phyloP scores from a whole-genome alignment of 2,113 vertebrate genomes.

The Clarias batrachus region DNA sequence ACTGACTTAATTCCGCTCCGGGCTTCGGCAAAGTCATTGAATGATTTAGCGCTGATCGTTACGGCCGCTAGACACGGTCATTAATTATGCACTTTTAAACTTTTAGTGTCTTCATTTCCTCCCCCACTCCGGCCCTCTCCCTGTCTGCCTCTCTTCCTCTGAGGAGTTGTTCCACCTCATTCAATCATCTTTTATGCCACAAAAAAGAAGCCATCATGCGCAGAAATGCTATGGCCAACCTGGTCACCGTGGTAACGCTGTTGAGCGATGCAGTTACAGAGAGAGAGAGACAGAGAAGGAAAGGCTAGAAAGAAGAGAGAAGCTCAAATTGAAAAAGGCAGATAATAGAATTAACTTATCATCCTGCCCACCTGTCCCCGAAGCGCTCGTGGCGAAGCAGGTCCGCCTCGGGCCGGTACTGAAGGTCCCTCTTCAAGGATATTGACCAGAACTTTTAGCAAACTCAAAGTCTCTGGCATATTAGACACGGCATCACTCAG shows the following conservation, averaged over 20 bases:
- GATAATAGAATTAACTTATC: conserved; percentile 50
- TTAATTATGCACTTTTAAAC: conserved; percentile 40
- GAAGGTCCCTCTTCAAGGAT: conserved; percentile 26
- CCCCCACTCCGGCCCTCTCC: conserved; percentile 6
- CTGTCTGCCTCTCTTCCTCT: conserved; percentile 6
- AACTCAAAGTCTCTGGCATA: conserved; percentile 10
- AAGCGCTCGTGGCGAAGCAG: conserved; percentile 1
- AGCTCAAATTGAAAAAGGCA: neutral
- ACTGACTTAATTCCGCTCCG: neutral
- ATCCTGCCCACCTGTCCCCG: conserved; percentile 38
- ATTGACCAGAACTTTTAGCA: conserved; percentile 30
- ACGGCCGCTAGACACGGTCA: conserved; percentile 36
- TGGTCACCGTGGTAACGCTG: conserved; percentile 48
- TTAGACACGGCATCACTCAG: neutral
- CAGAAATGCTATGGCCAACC: conserved; percentile 30
- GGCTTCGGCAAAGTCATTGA: conserved; percentile 20
- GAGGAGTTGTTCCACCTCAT: neutral
- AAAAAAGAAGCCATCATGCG: conserved; percentile 14
- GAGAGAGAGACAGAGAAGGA: conserved; percentile 3
- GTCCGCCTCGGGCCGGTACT: conserved; percentile 16
- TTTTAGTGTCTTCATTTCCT: conserved; percentile 32
- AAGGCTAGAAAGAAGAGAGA: conserved; percentile 14
- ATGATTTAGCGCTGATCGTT: conserved; percentile 23
- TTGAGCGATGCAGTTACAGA: neutral
- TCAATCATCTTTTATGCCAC: conserved; percentile 37